Base-by-base conservation (phyloP, 2,797 vertebrate species). In the Schizothorax lantsangensis region DNA sequence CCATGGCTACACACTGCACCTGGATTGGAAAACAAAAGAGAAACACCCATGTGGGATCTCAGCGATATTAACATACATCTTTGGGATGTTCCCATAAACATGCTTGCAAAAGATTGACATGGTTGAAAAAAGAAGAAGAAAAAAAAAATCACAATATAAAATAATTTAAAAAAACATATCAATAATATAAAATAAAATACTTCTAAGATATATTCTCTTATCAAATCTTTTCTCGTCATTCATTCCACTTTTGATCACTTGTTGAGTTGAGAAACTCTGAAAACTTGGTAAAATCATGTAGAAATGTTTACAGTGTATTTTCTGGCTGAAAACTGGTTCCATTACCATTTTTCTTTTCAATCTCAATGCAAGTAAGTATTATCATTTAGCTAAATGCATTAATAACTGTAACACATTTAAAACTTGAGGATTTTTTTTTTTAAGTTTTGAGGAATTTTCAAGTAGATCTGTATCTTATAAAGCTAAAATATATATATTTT, bases 1-100 rank as follows among this genome's bases (percentile, higher is more conserved):
- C 94, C 94, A 95, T 96, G 26, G 23, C 81, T 69, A 85, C 71
- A 33, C 86, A 84, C 87, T 88, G 71, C 88, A 9, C 10, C 92
- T 94, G 84, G 11, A 38, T 45, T 40, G 83, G 82, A 87, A 64
- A 40, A 71, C 33, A 47, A 84, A 36, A 73, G 17, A 78, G 64
- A 69, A 71, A 84, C 26, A 79, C 36, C 14, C 11, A 1, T 26
- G 38, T 71, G 15, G 30, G 57, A 80, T 26, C 21, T 78, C 59
- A 54, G n/a, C 52, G 72, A 21, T 49, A 38, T 26, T 26, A 38
- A 68, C 33, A 78, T 12, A 64, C 17, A 14, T 81, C 6, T 75
- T 45, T 43, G 19, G 36, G 33, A 83, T 30, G 9, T 59, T 36
- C 36, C 26, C 12, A 14, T 68, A 82, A 54, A 71, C 66, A 54